phyloP scores from a whole-genome alignment of 2,888 invertebrate species.

The Allacma fusca region DNA sequence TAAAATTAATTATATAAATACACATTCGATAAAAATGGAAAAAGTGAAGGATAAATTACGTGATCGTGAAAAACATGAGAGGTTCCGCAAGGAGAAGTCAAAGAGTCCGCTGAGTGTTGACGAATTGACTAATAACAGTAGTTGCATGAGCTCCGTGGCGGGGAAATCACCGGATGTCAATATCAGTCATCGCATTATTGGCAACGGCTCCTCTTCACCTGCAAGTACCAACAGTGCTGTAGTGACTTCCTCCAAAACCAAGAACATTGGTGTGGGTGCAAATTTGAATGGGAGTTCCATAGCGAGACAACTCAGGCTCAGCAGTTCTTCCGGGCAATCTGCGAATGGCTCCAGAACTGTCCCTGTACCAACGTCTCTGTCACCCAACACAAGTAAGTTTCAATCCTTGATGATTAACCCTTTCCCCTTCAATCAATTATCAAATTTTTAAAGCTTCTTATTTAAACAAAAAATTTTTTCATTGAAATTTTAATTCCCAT shows the following conservation, averaged over 20 bases:
- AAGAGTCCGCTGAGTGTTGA: conserved; percentile 24
- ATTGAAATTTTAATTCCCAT: no score
- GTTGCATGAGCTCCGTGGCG: neutral
- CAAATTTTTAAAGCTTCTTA: no score
- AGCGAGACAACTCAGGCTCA: conserved; percentile 31
- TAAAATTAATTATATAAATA: neutral
- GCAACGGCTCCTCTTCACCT: conserved; percentile 33
- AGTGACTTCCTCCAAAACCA: conserved; percentile 25
- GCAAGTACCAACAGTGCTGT: conserved; percentile 16
- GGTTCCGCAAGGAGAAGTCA: conserved; percentile 23
- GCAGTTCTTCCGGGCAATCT: neutral
- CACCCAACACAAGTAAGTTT: no score
- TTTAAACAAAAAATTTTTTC: no score
- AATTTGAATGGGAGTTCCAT: conserved; percentile 34
- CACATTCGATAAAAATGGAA: neutral
- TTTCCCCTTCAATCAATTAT: no score
- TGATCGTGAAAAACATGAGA: conserved; percentile 36
- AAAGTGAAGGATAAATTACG: conserved; percentile 19
- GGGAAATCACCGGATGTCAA: conserved; percentile 28
- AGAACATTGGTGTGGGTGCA: conserved; percentile 47
- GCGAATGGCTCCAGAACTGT: no score
- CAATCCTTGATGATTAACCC: no score
- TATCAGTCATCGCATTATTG: conserved; percentile 12
- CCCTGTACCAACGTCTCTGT: no score
- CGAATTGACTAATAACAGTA: conserved; percentile 8